Conservation (phyloP, 2,113 vertebrate genomes). For the Ailuropoda melanoleuca region DNA sequence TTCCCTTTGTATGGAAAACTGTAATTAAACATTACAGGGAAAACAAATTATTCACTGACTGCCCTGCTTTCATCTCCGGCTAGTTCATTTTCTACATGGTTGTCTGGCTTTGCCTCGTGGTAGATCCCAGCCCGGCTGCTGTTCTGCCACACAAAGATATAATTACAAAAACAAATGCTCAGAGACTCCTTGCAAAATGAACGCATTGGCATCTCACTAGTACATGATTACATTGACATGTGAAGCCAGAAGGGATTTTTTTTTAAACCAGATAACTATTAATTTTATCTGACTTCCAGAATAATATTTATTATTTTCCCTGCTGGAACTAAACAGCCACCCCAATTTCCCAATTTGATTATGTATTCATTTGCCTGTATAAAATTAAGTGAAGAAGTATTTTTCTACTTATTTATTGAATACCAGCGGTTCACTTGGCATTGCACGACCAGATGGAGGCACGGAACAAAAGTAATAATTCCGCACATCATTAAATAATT, state of each 20-base stretch:
- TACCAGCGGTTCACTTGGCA: constrained; percentile 11
- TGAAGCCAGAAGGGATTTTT: constrained; percentile 23
- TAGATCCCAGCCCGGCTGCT: constrained; percentile 61
- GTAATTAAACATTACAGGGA: constrained; percentile 86
- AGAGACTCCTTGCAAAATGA: constrained; percentile 30
- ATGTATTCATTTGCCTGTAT: constrained; percentile 10
- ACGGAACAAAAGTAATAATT: constrained; percentile 38
- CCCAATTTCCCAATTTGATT: constrained; percentile 58
- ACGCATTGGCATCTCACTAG: background rate
- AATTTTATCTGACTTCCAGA: constrained; percentile 54
- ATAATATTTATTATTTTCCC: constrained; percentile 69
- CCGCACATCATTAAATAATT: constrained; percentile 39
- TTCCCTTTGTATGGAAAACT: constrained; percentile 80
- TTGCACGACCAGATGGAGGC: background rate
- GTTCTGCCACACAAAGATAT: constrained; percentile 71
- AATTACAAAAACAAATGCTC: constrained; percentile 64
- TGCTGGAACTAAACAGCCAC: constrained; percentile 48
- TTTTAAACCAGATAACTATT: constrained; percentile 46
- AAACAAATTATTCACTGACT: constrained; percentile 80
- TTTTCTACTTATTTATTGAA: constrained; percentile 32
- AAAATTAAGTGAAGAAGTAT: constrained; percentile 61
- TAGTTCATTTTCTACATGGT: constrained; percentile 77
- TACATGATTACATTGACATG: background rate
- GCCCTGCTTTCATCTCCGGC: constrained; percentile 73
- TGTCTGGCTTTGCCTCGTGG: constrained; percentile 72